Conservation (phyloP, 2,888 invertebrate genomes). For the Idaea straminata region DNA sequence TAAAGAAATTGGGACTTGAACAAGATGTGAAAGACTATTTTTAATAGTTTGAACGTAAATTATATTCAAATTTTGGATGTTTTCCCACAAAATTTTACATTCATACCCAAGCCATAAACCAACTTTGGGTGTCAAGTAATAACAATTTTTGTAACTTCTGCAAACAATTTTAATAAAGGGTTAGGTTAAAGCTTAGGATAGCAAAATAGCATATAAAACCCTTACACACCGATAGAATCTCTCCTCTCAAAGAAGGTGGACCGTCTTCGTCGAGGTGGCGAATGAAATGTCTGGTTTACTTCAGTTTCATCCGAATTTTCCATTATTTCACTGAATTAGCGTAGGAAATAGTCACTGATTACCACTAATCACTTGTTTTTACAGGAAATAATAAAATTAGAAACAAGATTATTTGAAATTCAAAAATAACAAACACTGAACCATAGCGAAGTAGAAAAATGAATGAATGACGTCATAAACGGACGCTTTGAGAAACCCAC, state of each 20-base stretch:
- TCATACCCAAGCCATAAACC: neutral
- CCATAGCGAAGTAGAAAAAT: neutral
- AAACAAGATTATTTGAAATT: slow-evolving; percentile 31
- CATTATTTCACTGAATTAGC: slow-evolving; percentile 38
- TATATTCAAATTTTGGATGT: neutral
- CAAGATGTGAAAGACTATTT: no score
- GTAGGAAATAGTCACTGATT: neutral
- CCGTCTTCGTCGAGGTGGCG: slow-evolving; percentile 65
- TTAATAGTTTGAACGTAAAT: no score
- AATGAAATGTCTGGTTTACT: slow-evolving; percentile 51
- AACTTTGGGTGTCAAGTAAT: neutral
- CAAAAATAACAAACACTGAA: slow-evolving; percentile 25
- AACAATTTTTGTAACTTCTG: neutral
- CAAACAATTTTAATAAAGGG: neutral
- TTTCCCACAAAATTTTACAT: neutral
- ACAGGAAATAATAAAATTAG: slow-evolving; percentile 16
- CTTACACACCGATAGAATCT: slow-evolving; percentile 57
- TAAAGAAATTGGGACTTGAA: no score
- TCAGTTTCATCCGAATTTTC: slow-evolving; percentile 57
- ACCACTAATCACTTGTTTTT: slow-evolving; percentile 12
- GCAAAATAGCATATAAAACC: neutral
- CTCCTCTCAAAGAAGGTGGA: slow-evolving; percentile 71
- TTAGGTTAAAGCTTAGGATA: neutral
- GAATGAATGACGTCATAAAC: slow-evolving; percentile 39
- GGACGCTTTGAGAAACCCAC: slow-evolving; percentile 30